Evolutionary conservation across 2,113 vertebrate genomes (phyloP), one percentile per base, ranked within the genome.

Genomic region (Diadophis punctatus): DNA sequence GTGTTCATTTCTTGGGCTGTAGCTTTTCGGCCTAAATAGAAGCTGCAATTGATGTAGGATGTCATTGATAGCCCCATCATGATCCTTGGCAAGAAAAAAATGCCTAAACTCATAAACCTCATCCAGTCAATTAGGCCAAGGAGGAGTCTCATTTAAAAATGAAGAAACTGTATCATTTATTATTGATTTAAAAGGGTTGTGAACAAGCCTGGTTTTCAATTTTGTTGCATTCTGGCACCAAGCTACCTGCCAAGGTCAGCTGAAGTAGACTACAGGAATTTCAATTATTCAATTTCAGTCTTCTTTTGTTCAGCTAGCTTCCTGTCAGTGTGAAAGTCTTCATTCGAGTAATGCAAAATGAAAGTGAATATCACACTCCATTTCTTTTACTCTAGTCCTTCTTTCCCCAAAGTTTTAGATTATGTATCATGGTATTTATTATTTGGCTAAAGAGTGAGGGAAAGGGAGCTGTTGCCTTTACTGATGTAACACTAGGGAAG

Each of bases 171-270:
- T 74, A 90, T 43, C 93, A 55, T 22, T 58, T 85, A n/a, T 53
- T 94, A 30, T 46, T 94, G 46, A 95, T 94, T 95, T 93, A 92
- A 94, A n/a, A 39, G 2, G 84, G 53, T 55, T 27, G 91, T 22
- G n/a, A 14, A 85, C 22, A 52, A 74, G 60, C 1, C 60, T 58
- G 30, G 23, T 53, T 91, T 93, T 93, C 89, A 93, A n/a, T 93
- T 95, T 58, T 91, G 85, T 30, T 11, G 39, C 85, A 14, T 6
- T 94, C 3, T 60, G 95, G 94, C 43, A 11, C 20, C 10, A 30
- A 49, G 22, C 18, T 39, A 91, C 87, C 49, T 92, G 18, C 68
- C 39, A 93, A 94, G 22, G 6, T 1, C 92, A 90, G 16, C 48
- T 90, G 53, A 93, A 90, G 88, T 51, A 93, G 27, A 52, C 7